phyloP scores from a whole-genome alignment of 1,140 invertebrate species.

The Helicorthomorpha holstii region DNA sequence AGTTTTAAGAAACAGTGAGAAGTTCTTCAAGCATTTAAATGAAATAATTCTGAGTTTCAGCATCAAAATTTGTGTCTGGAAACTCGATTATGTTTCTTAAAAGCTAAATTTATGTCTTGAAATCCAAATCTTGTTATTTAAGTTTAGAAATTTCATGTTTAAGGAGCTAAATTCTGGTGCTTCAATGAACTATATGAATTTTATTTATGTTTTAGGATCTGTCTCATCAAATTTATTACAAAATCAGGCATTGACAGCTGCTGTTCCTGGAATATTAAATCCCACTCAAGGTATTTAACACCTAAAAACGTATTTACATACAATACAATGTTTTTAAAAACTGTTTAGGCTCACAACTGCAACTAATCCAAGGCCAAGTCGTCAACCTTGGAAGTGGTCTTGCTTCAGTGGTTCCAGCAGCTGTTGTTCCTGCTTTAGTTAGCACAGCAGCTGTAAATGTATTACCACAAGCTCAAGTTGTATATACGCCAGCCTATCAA shows the following conservation, averaged over 20 bases:
- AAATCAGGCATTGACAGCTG: too few relatives aligned
- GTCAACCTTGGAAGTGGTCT: background rate
- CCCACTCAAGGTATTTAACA: background rate
- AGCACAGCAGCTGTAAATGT: background rate
- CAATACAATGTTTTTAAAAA: background rate
- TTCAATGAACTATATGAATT: too few relatives aligned
- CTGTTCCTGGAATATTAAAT: background rate
- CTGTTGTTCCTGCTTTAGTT: background rate
- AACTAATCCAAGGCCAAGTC: background rate
- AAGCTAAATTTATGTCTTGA: background rate
- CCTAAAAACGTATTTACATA: background rate
- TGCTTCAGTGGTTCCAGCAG: background rate
- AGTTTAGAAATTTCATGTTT: too few relatives aligned
- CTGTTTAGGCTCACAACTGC: background rate
- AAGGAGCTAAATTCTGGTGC: too few relatives aligned
- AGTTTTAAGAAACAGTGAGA: too few relatives aligned
- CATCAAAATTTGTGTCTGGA: too few relatives aligned
- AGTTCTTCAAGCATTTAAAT: too few relatives aligned
- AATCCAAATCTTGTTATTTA: background rate
- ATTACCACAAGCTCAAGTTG: background rate
- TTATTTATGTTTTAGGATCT: too few relatives aligned
- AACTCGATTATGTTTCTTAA: too few relatives aligned
- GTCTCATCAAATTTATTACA: background rate
- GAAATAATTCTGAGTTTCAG: too few relatives aligned
- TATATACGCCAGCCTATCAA: background rate